Base-by-base conservation (phyloP, 1,140 invertebrate genomes). In the Leucophenga varia region DNA sequence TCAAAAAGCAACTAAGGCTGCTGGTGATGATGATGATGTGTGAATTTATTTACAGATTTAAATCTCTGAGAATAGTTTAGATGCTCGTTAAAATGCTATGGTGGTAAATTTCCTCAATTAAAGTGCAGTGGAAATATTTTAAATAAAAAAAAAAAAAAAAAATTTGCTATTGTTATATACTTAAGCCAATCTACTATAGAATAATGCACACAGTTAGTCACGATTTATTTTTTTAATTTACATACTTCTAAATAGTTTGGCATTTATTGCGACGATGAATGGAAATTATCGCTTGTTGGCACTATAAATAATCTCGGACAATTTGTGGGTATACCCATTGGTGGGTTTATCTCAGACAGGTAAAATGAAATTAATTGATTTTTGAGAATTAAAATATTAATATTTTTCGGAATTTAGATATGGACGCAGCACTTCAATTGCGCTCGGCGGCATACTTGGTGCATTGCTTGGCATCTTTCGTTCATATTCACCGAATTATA, bases 221-320 rank as follows among this genome's bases (percentile, higher is more conserved):
- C n/a, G n/a, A 63, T 74, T 71, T 45, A n/a, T n/a, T n/a, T n/a
- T 77, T 58, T 55, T 77, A 43, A 69, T 82, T 13, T 76, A 77
- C 3, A 80, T 79, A 50, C 38, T 49, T 61, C 10, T 13, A 3
- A n/a, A 16, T 47, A 73, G 70, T 73, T 73, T 21, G 60, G 52
- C 14, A 73, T 73, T 51, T 73, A 48, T 38, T 73, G 70, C 37
- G 57, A 64, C 5, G 65, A 72, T 45, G 78, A 82, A 58, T 89
- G 86, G 86, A 87, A 85, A 73, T 70, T 86, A 30, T 82, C 85
- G 0, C 63, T 88, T 46, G 82, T 88, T 14, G 87, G 87, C 22
- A 88, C 86, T 3, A 76, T 87, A 7, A 86, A 87, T 65, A 87
- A 84, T 61, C 64, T 86, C 30, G 86, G 86, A 20, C 85, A 86